Evolutionary conservation across 2,888 invertebrate genomes (phyloP).

Genomic region (Plebejus melissa): DNA sequence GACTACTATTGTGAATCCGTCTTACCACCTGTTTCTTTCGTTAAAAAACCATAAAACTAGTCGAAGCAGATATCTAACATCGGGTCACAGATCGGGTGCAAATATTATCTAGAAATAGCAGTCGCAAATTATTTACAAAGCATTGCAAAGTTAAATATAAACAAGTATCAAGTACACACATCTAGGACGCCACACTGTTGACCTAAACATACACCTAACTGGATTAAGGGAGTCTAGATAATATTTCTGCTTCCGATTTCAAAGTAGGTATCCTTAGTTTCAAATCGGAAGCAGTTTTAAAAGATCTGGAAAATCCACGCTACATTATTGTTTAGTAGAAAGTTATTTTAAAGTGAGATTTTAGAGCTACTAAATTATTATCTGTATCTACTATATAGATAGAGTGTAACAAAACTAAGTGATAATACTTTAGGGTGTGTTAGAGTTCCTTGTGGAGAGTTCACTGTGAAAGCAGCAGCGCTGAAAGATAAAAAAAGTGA

Average conservation of each 20-base stretch:
- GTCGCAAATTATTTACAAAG: neutral
- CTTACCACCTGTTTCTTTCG: too few relatives aligned
- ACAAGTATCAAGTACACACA: neutral
- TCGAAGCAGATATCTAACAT: too few relatives aligned
- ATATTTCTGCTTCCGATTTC: neutral
- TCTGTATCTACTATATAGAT: too few relatives aligned
- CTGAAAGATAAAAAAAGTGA: too few relatives aligned
- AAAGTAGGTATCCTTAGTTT: neutral
- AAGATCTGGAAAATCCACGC: neutral
- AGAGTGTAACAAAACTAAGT: too few relatives aligned
- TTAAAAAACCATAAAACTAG: too few relatives aligned
- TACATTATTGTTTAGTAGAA: neutral
- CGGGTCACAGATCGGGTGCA: neutral
- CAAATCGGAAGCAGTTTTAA: neutral
- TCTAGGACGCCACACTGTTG: constrained; percentile 5
- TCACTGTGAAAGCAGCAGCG: too few relatives aligned
- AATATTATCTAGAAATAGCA: constrained; percentile 4
- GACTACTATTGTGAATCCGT: too few relatives aligned
- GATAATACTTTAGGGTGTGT: too few relatives aligned
- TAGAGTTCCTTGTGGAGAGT: too few relatives aligned
- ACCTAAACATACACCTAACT: constrained; percentile 9
- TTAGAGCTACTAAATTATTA: too few relatives aligned
- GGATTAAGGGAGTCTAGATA: constrained; percentile 6
- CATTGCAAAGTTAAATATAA: constrained; percentile 3
- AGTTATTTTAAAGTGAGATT: neutral